Conservation (phyloP, 2,797 vertebrate genomes). For the Petrocephalus schoutedeni region DNA sequence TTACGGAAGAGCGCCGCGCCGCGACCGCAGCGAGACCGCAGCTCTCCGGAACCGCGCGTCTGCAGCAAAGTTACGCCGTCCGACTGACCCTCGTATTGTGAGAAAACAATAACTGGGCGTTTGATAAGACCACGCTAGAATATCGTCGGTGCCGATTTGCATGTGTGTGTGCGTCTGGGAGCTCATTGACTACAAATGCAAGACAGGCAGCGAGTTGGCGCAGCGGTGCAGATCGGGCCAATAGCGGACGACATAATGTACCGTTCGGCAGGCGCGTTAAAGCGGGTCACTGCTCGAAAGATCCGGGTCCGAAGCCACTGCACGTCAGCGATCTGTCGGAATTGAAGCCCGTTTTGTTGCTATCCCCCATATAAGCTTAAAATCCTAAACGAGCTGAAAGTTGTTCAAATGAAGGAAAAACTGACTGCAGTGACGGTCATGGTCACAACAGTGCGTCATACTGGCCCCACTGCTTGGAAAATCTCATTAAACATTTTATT, state of each 20-base stretch:
- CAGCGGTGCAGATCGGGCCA: slow-evolving; percentile 23
- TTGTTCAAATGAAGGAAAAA: too few species aligned
- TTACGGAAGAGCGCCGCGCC: slow-evolving; percentile 50
- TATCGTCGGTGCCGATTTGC: slow-evolving; percentile 57
- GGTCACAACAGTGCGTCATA: not conserved
- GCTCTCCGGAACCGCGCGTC: slow-evolving; percentile 13
- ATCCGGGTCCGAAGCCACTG: not conserved
- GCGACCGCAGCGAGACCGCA: not conserved
- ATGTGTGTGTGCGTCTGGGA: slow-evolving; percentile 33
- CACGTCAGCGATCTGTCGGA: not conserved
- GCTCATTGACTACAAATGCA: slow-evolving; percentile 40
- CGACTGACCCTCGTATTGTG: slow-evolving; percentile 28
- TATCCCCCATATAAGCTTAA: not conserved
- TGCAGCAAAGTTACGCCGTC: slow-evolving; percentile 19
- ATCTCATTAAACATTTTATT: not conserved
- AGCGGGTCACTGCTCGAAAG: not conserved
- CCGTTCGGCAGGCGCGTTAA: not conserved
- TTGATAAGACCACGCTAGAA: slow-evolving; percentile 60
- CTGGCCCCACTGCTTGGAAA: not conserved
- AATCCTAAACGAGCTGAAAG: not conserved
- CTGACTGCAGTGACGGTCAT: not conserved
- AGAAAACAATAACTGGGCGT: slow-evolving; percentile 52
- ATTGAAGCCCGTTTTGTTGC: not conserved
- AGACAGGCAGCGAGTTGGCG: slow-evolving; percentile 11
- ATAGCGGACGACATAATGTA: not conserved